A percentile compares a stretch with the other conserved stretches of the same genome.
Conservation (phyloP, 2,888 invertebrate species). For the Nomada ferruginata region DNA sequence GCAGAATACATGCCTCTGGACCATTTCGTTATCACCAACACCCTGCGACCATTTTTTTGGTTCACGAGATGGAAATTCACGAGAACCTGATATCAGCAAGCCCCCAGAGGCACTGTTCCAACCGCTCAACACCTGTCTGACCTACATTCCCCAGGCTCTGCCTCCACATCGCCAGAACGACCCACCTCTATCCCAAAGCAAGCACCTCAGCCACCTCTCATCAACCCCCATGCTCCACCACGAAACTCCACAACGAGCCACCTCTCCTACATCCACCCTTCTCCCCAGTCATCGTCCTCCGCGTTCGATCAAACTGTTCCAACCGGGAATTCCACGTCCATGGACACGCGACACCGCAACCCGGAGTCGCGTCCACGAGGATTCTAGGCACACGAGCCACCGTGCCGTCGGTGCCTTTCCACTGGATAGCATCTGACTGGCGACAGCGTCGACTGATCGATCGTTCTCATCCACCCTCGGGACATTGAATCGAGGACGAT, state of each 20-base stretch:
- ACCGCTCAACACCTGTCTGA: constrained; percentile 33
- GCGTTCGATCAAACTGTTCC: constrained; percentile 39
- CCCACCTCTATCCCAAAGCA: background rate
- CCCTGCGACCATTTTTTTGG: too few relatives aligned
- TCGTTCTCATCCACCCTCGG: constrained; percentile 56
- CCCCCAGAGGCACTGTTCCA: too few relatives aligned
- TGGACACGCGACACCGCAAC: constrained; percentile 8
- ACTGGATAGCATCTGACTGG: constrained; percentile 46
- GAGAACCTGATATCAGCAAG: too few relatives aligned
- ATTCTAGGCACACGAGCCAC: background rate
- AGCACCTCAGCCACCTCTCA: background rate
- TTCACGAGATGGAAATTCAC: too few relatives aligned
- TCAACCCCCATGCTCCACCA: background rate
- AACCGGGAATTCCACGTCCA: background rate
- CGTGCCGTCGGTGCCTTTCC: constrained; percentile 53
- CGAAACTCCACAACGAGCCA: background rate
- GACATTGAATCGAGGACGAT: constrained; percentile 41
- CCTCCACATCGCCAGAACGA: background rate
- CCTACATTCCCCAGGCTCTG: constrained; percentile 32
- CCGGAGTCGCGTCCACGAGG: constrained; percentile 13
- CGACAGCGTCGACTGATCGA: constrained; percentile 56
- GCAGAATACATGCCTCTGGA: too few relatives aligned
- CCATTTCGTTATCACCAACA: too few relatives aligned
- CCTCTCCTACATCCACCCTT: background rate
- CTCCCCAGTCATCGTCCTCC: background rate